A percentile compares a stretch with the other conserved stretches of the same genome.
These are phyloP conservation scores for Thyatira batis DNA, from an alignment of 2,888 invertebrate species.

Conservation along the genomic window DNA sequence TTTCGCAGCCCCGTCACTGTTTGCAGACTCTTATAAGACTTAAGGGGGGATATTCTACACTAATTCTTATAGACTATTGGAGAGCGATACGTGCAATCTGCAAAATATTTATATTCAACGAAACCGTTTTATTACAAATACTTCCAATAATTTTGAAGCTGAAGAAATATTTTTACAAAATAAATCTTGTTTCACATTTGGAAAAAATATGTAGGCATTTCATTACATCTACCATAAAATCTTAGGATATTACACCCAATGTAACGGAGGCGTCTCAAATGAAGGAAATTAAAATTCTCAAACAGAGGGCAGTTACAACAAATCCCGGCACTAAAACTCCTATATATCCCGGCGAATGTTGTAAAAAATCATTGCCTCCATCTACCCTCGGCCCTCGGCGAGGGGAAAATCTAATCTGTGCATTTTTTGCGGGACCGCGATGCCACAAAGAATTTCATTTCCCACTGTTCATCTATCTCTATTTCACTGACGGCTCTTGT, in stretches of 20 bases:
- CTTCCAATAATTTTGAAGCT: not conserved
- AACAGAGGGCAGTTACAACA: slow-evolving; percentile 78
- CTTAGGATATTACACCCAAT: slow-evolving; percentile 24
- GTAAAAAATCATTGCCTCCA: slow-evolving; percentile 83
- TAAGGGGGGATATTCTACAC: slow-evolving; percentile 49
- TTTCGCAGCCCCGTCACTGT: slow-evolving; percentile 68
- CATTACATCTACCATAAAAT: slow-evolving; percentile 8
- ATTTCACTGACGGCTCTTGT: slow-evolving; percentile 82
- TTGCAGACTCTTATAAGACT: slow-evolving; percentile 56
- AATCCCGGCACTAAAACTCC: slow-evolving; percentile 79
- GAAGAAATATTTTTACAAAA: not conserved
- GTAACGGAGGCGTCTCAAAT: slow-evolving; percentile 52
- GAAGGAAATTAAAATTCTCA: slow-evolving; percentile 80
- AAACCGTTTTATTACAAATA: not conserved
- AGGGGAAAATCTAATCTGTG: slow-evolving; percentile 83
- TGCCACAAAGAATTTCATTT: slow-evolving; percentile 84
- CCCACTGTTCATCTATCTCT: slow-evolving; percentile 84
- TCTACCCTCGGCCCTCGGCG: slow-evolving; percentile 74
- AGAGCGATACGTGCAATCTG: not conserved
- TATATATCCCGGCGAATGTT: slow-evolving; percentile 77
- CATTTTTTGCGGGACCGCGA: slow-evolving; percentile 83
- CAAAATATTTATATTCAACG: too few species aligned
- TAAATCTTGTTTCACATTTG: not conserved
- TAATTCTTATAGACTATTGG: not conserved
- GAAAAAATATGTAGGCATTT: not conserved